Conservation (phyloP, 2,888 invertebrate species). For the Herminia tarsipennalis region DNA sequence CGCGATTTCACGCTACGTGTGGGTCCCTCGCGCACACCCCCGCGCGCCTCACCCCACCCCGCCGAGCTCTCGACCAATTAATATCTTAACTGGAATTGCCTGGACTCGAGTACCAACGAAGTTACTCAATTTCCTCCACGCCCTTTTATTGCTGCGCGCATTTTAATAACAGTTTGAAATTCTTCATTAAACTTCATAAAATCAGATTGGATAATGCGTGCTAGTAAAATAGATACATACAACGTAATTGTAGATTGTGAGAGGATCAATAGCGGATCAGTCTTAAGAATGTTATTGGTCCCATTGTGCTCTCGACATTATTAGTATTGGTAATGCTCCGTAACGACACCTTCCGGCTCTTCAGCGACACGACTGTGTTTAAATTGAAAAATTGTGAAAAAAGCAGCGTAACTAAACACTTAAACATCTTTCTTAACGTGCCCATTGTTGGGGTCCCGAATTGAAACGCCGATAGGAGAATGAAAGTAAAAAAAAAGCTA, state of each 20-base stretch:
- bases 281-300: conserved; percentile 45
- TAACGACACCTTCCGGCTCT: conserved; percentile 84
- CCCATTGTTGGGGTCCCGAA: conserved; percentile 77
- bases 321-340: conserved; percentile 77
- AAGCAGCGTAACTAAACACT: conserved; percentile 83
- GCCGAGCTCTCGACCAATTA: conserved; percentile 68
- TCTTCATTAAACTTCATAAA: conserved; percentile 55
- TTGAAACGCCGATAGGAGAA: conserved; percentile 79
- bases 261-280: conserved; percentile 52
- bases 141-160: conserved; percentile 65
- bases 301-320: conserved; percentile 62
- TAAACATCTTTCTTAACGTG: conserved; percentile 85
- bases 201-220: conserved; percentile 41
- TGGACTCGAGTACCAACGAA: conserved; percentile 56
- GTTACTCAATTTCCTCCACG: conserved; percentile 58
- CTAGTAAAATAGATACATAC: conserved; percentile 48
- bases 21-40: conserved; percentile 60
- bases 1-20: conserved; percentile 84
- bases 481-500: conserved; percentile 68
- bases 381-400: conserved; percentile 84
- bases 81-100: conserved; percentile 78
- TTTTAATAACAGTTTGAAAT: conserved; percentile 60
- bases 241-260: conserved; percentile 43
- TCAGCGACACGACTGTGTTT: conserved; percentile 79
- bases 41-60: conserved; percentile 38